Conservation (phyloP, 2,797 vertebrate species). For the Phataginus tetradactyla region DNA sequence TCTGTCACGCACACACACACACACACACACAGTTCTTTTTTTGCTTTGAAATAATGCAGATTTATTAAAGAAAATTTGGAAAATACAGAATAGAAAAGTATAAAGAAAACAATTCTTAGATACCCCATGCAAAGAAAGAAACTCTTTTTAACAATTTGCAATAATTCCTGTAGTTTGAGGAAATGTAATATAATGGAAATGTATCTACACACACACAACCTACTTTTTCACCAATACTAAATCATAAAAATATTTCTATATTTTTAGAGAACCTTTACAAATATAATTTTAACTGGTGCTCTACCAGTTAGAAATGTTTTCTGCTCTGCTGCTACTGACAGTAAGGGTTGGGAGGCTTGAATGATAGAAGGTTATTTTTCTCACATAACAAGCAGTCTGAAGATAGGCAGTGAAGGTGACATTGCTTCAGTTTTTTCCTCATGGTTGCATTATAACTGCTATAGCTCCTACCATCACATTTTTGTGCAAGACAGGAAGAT, state of each 20-base stretch:
- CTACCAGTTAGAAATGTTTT: neutral
- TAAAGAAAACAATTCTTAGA: neutral
- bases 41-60: neutral
- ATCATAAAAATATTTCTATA: conserved; percentile 8
- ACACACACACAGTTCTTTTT: neutral
- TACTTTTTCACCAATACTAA: conserved; percentile 27
- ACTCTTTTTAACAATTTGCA: neutral
- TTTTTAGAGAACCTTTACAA: neutral
- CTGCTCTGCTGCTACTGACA: neutral
- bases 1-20: neutral
- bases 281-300: neutral
- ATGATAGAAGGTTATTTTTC: neutral
- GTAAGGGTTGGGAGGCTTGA: neutral
- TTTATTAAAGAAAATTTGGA: neutral
- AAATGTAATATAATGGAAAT: neutral
- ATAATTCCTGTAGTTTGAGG: neutral
- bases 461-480: neutral
- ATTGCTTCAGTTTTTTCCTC: neutral
- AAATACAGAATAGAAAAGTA: neutral
- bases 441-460: neutral
- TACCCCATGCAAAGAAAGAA: neutral
- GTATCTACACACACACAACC: neutral
- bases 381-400: neutral
- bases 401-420: neutral
- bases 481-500: neutral